Conservation (phyloP, 2,888 invertebrate genomes). For the Hydriomena furcata region DNA sequence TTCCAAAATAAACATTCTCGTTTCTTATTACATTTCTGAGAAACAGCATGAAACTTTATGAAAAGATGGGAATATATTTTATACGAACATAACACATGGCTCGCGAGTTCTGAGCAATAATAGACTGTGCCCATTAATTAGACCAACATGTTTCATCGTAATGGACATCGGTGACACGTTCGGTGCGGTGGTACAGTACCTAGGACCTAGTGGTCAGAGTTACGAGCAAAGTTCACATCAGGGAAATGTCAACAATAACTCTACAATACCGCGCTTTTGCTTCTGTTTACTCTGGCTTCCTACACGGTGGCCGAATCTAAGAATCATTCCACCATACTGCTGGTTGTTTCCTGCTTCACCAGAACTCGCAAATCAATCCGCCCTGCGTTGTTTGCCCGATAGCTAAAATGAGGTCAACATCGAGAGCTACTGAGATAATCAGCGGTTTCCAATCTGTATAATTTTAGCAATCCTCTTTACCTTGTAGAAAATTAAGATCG, state of each 20-base stretch:
- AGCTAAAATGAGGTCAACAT: constrained; percentile 6
- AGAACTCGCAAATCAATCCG: background rate
- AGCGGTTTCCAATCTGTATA: background rate
- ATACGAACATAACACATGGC: constrained; percentile 35
- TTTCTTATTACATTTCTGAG: constrained; percentile 11
- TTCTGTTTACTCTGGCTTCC: too few relatives aligned
- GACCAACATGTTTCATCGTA: constrained; percentile 73
- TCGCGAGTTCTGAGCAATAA: constrained; percentile 61
- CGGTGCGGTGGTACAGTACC: constrained; percentile 35
- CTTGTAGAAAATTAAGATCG: background rate
- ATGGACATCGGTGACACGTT: constrained; percentile 66
- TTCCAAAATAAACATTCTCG: constrained; percentile 10
- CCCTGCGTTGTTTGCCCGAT: background rate
- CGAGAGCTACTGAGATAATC: background rate
- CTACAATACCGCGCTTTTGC: background rate
- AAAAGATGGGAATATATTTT: constrained; percentile 27
- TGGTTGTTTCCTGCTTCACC: too few relatives aligned
- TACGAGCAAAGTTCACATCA: constrained; percentile 8
- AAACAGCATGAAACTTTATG: constrained; percentile 17
- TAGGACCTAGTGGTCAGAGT: constrained; percentile 24
- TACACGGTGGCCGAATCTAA: too few relatives aligned
- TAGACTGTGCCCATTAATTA: constrained; percentile 75
- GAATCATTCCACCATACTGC: too few relatives aligned
- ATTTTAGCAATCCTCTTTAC: background rate
- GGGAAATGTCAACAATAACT: constrained; percentile 9